Conservation (phyloP, 2,888 invertebrate species). For the Synanthedon myopaeformis region DNA sequence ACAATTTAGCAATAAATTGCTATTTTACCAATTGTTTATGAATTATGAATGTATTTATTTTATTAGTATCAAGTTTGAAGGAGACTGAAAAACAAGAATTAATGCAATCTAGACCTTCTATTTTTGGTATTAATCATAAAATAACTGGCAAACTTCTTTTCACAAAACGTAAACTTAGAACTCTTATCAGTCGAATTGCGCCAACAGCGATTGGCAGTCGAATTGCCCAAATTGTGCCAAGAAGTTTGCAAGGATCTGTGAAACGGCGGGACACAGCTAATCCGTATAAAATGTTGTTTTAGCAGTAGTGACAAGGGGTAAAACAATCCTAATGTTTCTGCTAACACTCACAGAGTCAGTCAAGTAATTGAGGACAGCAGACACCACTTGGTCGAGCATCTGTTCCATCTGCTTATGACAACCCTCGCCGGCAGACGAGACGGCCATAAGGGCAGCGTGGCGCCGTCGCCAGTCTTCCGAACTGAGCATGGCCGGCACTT, state of each 20-base stretch:
- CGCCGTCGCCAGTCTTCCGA: slow-evolving; percentile 87
- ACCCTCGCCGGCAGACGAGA: slow-evolving; percentile 98
- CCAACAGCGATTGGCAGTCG: too few species aligned
- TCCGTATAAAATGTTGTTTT: neutral
- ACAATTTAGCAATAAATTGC: too few species aligned
- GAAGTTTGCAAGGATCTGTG: too few species aligned
- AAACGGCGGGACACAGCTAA: neutral
- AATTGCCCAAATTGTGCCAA: too few species aligned
- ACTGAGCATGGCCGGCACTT: slow-evolving; percentile 88
- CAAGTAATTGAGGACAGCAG: slow-evolving; percentile 87
- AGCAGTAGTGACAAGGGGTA: neutral
- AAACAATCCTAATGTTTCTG: neutral
- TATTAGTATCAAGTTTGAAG: too few species aligned
- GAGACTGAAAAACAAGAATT: neutral
- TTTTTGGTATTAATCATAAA: neutral
- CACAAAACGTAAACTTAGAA: too few species aligned
- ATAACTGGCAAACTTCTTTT: too few species aligned
- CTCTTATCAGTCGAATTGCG: too few species aligned
- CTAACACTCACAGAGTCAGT: slow-evolving; percentile 78
- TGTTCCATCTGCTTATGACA: slow-evolving; percentile 98
- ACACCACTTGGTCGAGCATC: slow-evolving; percentile 92
- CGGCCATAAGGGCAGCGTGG: slow-evolving; percentile 99
- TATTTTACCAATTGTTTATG: too few species aligned
- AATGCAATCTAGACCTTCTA: slow-evolving; percentile 1
- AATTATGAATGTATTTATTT: too few species aligned